Evolutionary conservation across 2,113 vertebrate species (phyloP).

Genomic region (Mustela lutreola): DNA sequence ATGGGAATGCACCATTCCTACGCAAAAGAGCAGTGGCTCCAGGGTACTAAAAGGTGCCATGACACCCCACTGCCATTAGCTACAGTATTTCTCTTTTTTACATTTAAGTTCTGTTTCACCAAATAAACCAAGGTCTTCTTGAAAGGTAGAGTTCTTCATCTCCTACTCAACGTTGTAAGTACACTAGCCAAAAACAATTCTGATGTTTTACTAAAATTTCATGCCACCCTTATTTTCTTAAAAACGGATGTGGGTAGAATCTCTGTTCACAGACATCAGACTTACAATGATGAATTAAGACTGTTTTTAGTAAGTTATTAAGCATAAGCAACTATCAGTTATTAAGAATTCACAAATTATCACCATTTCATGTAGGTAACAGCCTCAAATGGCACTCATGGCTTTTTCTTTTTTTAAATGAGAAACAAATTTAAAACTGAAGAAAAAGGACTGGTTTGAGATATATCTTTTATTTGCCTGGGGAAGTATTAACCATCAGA

Average conservation of each 20-base stretch:
- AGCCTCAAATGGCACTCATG: neutral
- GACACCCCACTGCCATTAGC: neutral
- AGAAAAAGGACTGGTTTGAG: neutral
- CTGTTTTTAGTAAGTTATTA: constrained; percentile 6
- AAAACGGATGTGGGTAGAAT: neutral
- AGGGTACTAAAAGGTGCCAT: neutral
- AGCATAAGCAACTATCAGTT: constrained; percentile 14
- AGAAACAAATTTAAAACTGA: constrained; percentile 32
- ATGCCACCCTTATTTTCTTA: neutral
- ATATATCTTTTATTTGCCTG: neutral
- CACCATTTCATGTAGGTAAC: neutral
- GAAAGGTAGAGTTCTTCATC: neutral
- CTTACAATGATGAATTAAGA: constrained; percentile 9
- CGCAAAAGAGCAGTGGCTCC: neutral
- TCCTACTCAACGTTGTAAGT: neutral
- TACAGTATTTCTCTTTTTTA: constrained; percentile 1
- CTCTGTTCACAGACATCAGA: neutral
- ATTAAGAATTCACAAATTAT: constrained; percentile 10
- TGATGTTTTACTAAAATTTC: neutral
- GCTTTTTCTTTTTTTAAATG: neutral
- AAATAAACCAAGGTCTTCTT: neutral
- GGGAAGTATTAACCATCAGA: neutral
- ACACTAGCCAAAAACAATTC: neutral
- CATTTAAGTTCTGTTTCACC: neutral
- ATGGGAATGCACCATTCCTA: neutral